phyloP scores from a whole-genome alignment of 2,888 invertebrate genomes.

The Oscheius onirici region DNA sequence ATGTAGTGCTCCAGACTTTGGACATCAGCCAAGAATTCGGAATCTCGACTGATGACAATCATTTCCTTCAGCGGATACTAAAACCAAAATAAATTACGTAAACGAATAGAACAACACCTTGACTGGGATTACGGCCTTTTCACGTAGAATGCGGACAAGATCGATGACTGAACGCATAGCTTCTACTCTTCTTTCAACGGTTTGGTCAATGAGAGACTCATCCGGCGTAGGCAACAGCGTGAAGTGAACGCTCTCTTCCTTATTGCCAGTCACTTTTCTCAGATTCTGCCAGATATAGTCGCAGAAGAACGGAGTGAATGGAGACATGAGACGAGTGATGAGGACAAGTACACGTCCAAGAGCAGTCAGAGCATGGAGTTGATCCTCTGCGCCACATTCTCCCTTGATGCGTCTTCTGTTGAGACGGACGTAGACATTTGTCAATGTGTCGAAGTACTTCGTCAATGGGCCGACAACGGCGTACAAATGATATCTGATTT shows the following conservation, averaged over 20 bases:
- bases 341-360: constrained; percentile 87
- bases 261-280: constrained; percentile 72
- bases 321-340: constrained; percentile 92
- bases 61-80: constrained; percentile 92
- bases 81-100: no score
- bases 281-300: constrained; percentile 93
- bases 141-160: constrained; percentile 88
- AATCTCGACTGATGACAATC: constrained; percentile 89
- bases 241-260: constrained; percentile 84
- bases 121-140: constrained; percentile 89
- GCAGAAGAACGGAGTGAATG: constrained; percentile 94
- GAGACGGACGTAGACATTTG: constrained; percentile 98
- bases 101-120: no score
- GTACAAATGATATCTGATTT: constrained; percentile 84
- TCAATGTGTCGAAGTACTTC: constrained; percentile 94
- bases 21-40: constrained; percentile 82
- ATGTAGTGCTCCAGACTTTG: constrained; percentile 85
- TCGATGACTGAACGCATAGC: constrained; percentile 93
- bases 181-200: constrained; percentile 88
- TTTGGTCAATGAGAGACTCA: constrained; percentile 79
- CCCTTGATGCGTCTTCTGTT: constrained; percentile 94
- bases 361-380: constrained; percentile 85
- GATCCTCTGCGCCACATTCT: constrained; percentile 84
- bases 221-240: constrained; percentile 84
- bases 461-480: constrained; percentile 92